Evolutionary conservation across 2,888 invertebrate species (phyloP), one percentile per base, ranked within the genome.

Genomic region (Chrysolina haemoptera): DNA sequence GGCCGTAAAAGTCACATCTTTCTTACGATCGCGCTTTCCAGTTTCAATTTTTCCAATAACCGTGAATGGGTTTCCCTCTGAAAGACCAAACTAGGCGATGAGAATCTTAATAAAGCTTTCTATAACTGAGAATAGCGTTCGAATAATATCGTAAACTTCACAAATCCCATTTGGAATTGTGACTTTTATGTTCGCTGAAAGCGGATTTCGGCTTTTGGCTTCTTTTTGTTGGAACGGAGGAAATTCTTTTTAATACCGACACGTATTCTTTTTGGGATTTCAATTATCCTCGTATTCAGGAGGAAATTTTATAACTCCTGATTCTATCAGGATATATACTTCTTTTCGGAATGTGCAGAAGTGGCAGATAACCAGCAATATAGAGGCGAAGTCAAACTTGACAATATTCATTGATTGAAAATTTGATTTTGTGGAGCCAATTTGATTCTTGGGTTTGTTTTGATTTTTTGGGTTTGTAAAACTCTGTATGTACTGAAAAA

Each of bases 121-220:
- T 86, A 86, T 87, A 87, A 88, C 86, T 86, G 87, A 86, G 87
- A 88, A 87, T 86, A 85, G 87, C 87, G 85, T 85, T 83, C 84
- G 88, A 88, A 88, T 88, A 88, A 88, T 88, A 88, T 88, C 88
- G 88, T 88, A 88, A 88, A 88, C 87, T 88, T 88, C 87, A 86
- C 87, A 88, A 88, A 88, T 88, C 88, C 88, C 87, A 87, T 87
- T 87, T 86, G 86, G 88, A 88, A 88, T 88, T 88, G 88, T 88
- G 88, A 88, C 88, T 88, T 88, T 88, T 88, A 88, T 88, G 88
- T 87, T 83, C 84, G 83, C 84, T 86, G 85, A 87, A 88, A 88
- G 88, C 83, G 86, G 88, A 88, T 88, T 88, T 87, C 83, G 86
- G 85, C 85, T 84, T 85, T 86, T 84, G 85, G 85, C 84, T 86